Percentiles rank a stretch among this genome's conserved stretches.
Evolutionary conservation across 2,888 invertebrate genomes (phyloP).

Genomic region (Lamproptera curius): DNA sequence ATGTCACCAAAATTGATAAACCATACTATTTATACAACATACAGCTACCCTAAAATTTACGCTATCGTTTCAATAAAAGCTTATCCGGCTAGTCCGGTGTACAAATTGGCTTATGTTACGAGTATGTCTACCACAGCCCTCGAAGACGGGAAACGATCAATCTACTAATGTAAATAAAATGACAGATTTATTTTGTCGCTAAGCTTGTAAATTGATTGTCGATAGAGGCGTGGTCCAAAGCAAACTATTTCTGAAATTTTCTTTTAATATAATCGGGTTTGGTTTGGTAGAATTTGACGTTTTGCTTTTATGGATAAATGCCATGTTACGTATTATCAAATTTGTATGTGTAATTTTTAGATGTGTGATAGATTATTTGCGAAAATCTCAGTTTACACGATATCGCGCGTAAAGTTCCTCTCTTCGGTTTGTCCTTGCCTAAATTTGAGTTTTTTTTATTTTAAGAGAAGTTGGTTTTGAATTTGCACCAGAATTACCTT

Average conservation of each 20-base stretch:
- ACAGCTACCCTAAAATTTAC: background rate
- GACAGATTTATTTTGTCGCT: conserved; percentile 51
- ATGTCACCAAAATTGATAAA: conserved; percentile 12
- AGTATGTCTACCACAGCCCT: conserved; percentile 34
- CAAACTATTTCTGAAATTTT: background rate
- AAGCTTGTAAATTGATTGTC: conserved; percentile 16
- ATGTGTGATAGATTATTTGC: too few relatives aligned
- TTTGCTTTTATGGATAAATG: too few relatives aligned
- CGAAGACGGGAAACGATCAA: conserved; percentile 49
- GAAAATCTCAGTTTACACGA: too few relatives aligned
- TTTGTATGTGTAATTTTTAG: too few relatives aligned
- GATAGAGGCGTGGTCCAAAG: background rate
- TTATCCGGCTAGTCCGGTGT: conserved; percentile 1
- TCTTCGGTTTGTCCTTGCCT: too few relatives aligned
- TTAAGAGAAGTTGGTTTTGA: too few relatives aligned
- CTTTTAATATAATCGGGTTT: too few relatives aligned
- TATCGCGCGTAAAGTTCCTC: too few relatives aligned
- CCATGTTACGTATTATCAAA: too few relatives aligned
- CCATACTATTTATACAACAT: conserved; percentile 2
- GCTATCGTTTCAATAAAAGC: conserved; percentile 3
- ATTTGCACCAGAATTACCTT: too few relatives aligned
- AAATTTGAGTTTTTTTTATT: too few relatives aligned
- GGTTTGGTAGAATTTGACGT: too few relatives aligned
- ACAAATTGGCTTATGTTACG: conserved; percentile 27
- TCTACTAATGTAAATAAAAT: conserved; percentile 55